A percentile compares a stretch with the other conserved stretches of the same genome.
phyloP scores from a whole-genome alignment of 35 echinoderm and acorn worm genomes.

The Anneissia japonica region DNA sequence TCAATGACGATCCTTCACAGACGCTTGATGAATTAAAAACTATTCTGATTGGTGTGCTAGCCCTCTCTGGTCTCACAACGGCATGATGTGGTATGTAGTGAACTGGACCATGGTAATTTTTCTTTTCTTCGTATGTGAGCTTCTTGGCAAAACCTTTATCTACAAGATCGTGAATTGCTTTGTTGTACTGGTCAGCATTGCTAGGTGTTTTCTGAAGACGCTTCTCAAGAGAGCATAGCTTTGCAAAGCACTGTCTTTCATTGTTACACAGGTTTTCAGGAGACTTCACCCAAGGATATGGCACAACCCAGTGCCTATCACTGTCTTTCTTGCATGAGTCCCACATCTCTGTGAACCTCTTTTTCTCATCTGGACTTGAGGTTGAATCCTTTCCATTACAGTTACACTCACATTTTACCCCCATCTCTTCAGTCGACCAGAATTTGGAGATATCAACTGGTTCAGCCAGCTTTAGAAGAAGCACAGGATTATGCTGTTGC shows the following conservation, averaged over 20 bases:
- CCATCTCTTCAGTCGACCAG: neutral
- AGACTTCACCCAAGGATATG: conserved; percentile 9
- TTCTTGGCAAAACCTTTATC: conserved; percentile 14
- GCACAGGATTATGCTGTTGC: neutral
- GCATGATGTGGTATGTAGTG: conserved; percentile 42
- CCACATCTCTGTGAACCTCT: conserved; percentile 35
- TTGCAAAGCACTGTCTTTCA: neutral
- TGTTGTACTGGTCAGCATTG: neutral
- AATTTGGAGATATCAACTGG: neutral
- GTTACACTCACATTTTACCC: conserved; percentile 22
- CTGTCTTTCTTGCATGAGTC: conserved; percentile 10
- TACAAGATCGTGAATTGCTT: neutral
- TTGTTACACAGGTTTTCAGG: conserved; percentile 1
- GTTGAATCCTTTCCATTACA: neutral
- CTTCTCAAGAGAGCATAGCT: neutral
- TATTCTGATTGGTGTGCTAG: conserved; percentile 49
- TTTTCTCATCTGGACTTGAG: conserved; percentile 19
- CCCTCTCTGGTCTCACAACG: conserved; percentile 15
- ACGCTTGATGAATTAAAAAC: conserved; percentile 35
- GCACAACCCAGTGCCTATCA: neutral
- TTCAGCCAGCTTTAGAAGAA: neutral
- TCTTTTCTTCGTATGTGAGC: neutral
- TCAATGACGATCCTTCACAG: conserved; percentile 41
- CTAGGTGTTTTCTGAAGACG: neutral
- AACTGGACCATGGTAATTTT: conserved; percentile 6